A percentile compares a stretch with the other conserved stretches of the same genome.
Conservation (phyloP, 2,888 invertebrate species). For the Alloscopus bannaensis region DNA sequence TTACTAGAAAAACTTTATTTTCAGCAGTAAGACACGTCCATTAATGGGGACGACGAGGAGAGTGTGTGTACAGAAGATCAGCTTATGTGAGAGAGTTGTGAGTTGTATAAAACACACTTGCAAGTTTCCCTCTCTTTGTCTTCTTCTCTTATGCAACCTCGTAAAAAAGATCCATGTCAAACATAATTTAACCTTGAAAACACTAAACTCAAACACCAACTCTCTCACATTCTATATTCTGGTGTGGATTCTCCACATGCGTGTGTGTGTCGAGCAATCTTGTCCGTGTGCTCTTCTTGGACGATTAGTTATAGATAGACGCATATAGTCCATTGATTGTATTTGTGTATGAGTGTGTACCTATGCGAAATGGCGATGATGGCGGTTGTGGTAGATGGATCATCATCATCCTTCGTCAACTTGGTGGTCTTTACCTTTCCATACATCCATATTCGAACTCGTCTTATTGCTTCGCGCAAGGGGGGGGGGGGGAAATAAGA, state of each 20-base stretch:
- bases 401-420: conserved; percentile 11
- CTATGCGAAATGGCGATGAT: background rate
- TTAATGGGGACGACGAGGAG: no score
- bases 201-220: background rate
- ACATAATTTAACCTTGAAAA: conserved; percentile 12
- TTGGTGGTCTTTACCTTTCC: conserved; percentile 21
- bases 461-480: no score
- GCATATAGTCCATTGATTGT: background rate
- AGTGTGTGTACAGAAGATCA: background rate
- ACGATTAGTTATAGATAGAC: background rate
- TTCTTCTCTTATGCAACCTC: conserved; percentile 1
- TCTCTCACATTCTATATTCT: background rate
- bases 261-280: background rate
- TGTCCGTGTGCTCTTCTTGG: background rate
- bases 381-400: background rate
- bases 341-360: background rate
- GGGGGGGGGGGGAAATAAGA: background rate
- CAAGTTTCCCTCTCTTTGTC: background rate
- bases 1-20: no score
- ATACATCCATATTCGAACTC: background rate
- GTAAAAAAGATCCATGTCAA: background rate
- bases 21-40: no score
- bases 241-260: background rate
- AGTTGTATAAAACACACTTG: background rate
- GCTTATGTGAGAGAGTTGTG: background rate